These are phyloP conservation scores for Dermochelys coriacea DNA, from an alignment of 2,797 vertebrate genomes.

Conservation along the genomic window DNA sequence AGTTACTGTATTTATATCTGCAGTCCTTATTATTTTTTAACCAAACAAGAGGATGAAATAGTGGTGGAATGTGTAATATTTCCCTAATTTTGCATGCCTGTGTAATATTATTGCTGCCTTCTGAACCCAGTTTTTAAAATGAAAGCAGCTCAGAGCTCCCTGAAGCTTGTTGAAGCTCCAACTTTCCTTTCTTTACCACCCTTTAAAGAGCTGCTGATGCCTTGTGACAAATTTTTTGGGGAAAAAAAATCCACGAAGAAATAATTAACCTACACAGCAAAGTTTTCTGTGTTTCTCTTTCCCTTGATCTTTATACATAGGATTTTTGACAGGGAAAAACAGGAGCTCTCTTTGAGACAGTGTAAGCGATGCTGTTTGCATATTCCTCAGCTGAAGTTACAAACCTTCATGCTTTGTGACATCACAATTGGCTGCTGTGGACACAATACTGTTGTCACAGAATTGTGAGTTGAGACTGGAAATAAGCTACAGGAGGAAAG, in stretches of 20 bases:
- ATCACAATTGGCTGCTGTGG: not conserved
- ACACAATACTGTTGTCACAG: not conserved
- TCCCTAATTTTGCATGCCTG: not conserved
- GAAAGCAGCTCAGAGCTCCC: not conserved
- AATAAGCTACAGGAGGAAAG: not conserved
- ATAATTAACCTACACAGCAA: not conserved
- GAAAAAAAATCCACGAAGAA: not conserved
- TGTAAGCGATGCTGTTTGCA: not conserved
- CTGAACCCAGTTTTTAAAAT: not conserved
- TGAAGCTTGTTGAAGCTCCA: not conserved
- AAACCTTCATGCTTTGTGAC: not conserved
- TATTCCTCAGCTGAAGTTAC: not conserved
- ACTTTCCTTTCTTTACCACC: not conserved
- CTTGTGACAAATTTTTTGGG: not conserved
- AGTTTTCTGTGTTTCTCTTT: not conserved
- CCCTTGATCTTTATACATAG: not conserved
- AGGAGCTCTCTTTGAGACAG: not conserved
- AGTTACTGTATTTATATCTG: conserved; percentile 28
- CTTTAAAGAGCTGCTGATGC: not conserved
- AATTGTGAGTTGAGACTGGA: not conserved
- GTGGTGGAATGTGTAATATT: not conserved
- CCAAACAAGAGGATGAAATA: conserved; percentile 17
- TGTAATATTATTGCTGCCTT: not conserved
- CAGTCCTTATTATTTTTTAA: not conserved
- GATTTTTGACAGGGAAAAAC: not conserved